Evolutionary conservation across 2,797 vertebrate species (phyloP), one percentile per base, ranked within the genome.

Genomic region (Tympanoctomys barrerae): DNA sequence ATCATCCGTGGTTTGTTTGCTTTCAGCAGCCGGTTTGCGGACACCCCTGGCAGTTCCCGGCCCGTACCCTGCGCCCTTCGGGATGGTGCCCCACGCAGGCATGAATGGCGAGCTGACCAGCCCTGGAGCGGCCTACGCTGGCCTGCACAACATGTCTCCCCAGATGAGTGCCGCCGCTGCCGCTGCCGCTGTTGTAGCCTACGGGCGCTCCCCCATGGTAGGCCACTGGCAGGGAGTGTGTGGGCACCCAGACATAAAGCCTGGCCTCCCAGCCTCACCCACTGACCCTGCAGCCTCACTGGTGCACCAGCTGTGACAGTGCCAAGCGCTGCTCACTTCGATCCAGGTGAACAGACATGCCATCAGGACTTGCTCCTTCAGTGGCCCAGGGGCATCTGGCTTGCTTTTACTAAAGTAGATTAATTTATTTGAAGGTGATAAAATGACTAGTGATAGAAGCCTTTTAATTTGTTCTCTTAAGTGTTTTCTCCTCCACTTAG

Each of bases 141-240:
- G 99, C 88, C 98, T 99, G 16, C 99, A 99, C 98, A 99, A 99
- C 98, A 99, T 99, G 99, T 99, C 99, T 13, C 99, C 99, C 26
- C 99, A 99, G 98, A 99, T 99, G 99, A 99, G 99, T 24, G 99
- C 99, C 1, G 99, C 99, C 0, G 99, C 99, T 0, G 99, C 99
- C 0, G 99, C 99, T 0, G 99, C 99, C 1, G 99, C 99, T 0
- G 99, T 99, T 42, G 99, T 99, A 92, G 99, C 99, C 1, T 99
- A 99, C 24, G 99, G 99, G 85, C 99, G 99, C 73, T 99, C 99
- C 87, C 99, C 99, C 11, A 99, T 99, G 99, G 99, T 99, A 79
- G 49, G 77, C 31, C 3, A 0, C 46, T 28, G 46, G 31, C 31
- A 2, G 49, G 18, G 7, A 10, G 26, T 2, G 4, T 2, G 4